These are phyloP conservation scores for Vireo altiloquus DNA, from an alignment of 2,113 vertebrate genomes.

Conservation along the genomic window DNA sequence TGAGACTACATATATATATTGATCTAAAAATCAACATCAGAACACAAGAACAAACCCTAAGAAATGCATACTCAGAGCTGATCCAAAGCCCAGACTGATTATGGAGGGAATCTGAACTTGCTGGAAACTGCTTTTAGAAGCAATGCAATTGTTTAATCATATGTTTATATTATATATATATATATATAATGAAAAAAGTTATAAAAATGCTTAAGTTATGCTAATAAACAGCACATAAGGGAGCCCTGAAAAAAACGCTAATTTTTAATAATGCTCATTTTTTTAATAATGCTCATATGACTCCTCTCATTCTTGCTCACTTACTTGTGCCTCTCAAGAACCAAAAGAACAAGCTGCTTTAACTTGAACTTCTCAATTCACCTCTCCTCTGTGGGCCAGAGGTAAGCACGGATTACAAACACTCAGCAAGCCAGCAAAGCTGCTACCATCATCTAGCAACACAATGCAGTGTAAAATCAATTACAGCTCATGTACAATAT, in stretches of 20 bases:
- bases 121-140: neutral
- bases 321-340: neutral
- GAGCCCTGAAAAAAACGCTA: fast-evolving
- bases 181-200: neutral
- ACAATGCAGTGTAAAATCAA: neutral
- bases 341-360: neutral
- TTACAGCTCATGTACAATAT: neutral
- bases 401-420: neutral
- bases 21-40: slow-evolving; percentile 1
- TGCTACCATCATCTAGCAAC: neutral
- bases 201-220: neutral
- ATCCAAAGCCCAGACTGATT: neutral
- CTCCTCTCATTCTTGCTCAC: neutral
- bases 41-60: neutral
- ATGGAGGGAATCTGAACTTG: neutral
- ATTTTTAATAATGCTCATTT: neutral
- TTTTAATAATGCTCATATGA: neutral
- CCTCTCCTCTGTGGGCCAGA: neutral
- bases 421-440: neutral
- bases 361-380: neutral
- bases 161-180: neutral
- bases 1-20: neutral
- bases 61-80: neutral
- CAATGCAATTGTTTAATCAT: neutral
- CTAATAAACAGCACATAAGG: neutral